Percentiles rank a stretch among this genome's conserved stretches.
These are phyloP conservation scores for Orthonychiurus folsomi DNA, from an alignment of 2,888 invertebrate species.

Conservation along the genomic window DNA sequence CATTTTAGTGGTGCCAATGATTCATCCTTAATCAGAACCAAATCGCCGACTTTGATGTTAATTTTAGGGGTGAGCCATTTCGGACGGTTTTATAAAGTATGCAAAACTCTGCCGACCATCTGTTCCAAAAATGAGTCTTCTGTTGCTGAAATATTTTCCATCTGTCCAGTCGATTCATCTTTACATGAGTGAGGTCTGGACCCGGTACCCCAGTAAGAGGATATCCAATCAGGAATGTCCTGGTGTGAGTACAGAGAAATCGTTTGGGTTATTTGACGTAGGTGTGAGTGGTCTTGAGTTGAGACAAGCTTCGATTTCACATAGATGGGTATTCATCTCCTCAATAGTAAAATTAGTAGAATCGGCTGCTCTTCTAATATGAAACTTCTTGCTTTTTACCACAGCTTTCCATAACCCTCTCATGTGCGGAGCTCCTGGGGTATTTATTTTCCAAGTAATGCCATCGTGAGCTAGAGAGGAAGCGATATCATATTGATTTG, in stretches of 20 bases:
- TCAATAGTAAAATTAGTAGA: not conserved
- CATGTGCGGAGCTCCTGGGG: conserved; percentile 3
- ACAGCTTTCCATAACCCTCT: not conserved
- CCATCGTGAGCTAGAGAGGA: not conserved
- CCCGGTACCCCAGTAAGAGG: not conserved
- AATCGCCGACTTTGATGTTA: conserved; percentile 8
- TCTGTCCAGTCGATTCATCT: not conserved
- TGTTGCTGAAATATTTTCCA: not conserved
- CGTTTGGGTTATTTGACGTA: not conserved
- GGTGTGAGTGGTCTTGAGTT: conserved; percentile 6
- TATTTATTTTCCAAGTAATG: not conserved
- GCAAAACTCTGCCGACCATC: not conserved
- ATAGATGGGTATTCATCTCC: not conserved
- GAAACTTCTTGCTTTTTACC: not conserved
- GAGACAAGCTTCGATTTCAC: conserved; percentile 2
- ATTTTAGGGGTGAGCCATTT: conserved; percentile 14
- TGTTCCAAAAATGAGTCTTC: not conserved
- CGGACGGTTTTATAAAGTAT: conserved; percentile 18
- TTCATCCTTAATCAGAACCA: conserved; percentile 24
- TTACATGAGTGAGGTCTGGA: not conserved
- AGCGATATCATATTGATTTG: not conserved
- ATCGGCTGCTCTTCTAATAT: not conserved
- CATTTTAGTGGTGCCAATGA: conserved; percentile 20
- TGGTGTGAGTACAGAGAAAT: not conserved
- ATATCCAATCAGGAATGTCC: conserved; percentile 3